These are phyloP conservation scores for Gorsachius goisagi DNA, from an alignment of 2,113 vertebrate genomes.

Conservation along the genomic window DNA sequence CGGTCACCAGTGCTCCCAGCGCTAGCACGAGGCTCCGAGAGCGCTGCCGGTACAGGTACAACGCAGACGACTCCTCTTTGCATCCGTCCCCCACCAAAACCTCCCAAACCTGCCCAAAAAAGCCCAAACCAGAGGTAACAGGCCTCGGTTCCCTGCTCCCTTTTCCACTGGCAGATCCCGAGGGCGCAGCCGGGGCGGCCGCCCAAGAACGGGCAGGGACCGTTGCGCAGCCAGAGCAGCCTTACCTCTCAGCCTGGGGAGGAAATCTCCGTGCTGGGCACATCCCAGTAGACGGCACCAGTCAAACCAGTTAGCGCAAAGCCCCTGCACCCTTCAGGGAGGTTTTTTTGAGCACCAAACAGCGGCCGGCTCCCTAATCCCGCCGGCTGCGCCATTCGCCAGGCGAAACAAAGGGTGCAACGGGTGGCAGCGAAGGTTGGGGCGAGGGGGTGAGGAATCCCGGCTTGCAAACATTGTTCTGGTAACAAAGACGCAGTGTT, in stretches of 20 bases:
- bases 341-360: too few species aligned
- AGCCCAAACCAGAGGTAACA: fast-evolving
- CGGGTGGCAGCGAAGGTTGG: neutral
- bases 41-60: fast-evolving
- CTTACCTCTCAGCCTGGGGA: neutral
- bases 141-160: fast-evolving
- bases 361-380: neutral
- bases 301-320: neutral
- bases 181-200: fast-evolving
- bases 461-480: neutral
- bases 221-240: neutral
- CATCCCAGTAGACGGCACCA: neutral
- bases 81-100: fast-evolving
- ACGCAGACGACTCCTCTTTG: neutral
- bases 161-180: fast-evolving
- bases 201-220: neutral
- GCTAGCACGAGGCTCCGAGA: neutral
- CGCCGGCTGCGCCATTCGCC: fast-evolving
- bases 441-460: constrained; percentile 48
- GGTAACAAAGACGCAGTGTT: constrained; percentile 43
- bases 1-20: fast-evolving
- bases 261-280: neutral
- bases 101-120: neutral
- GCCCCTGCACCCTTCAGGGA: neutral
- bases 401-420: neutral